Conservation (phyloP, 2,113 vertebrate genomes). For the Heterochromis multidens region DNA sequence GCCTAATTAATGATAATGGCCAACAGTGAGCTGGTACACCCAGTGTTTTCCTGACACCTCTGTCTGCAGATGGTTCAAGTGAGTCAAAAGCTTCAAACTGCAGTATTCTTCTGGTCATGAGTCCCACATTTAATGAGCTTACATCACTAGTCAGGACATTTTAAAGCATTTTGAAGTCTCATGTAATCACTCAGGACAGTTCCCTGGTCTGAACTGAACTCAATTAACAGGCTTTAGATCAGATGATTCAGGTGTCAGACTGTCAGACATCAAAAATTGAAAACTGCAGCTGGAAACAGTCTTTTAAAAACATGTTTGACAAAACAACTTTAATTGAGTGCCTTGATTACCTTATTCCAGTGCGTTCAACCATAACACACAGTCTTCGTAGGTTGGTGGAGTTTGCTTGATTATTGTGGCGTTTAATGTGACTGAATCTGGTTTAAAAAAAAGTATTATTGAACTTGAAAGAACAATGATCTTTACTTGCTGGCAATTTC, state of each 20-base stretch:
- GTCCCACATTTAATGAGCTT: neutral
- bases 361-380: neutral
- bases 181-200: accelerated
- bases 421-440: no score
- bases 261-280: neutral
- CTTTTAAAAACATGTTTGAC: neutral
- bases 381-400: no score
- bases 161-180: neutral
- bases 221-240: neutral
- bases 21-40: neutral
- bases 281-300: neutral
- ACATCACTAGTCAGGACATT: neutral
- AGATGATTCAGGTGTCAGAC: neutral
- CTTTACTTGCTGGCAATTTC: no score
- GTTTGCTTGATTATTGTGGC: no score
- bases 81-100: neutral
- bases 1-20: neutral
- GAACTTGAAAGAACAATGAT: no score
- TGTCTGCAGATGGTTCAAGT: neutral
- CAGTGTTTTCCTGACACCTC: neutral
- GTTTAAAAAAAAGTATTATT: no score
- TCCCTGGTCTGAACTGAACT: neutral
- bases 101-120: neutral
- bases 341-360: neutral
- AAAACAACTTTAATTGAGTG: neutral